Base-by-base conservation (phyloP, 2,797 vertebrate species). In the Periophthalmus magnuspinnatus region DNA sequence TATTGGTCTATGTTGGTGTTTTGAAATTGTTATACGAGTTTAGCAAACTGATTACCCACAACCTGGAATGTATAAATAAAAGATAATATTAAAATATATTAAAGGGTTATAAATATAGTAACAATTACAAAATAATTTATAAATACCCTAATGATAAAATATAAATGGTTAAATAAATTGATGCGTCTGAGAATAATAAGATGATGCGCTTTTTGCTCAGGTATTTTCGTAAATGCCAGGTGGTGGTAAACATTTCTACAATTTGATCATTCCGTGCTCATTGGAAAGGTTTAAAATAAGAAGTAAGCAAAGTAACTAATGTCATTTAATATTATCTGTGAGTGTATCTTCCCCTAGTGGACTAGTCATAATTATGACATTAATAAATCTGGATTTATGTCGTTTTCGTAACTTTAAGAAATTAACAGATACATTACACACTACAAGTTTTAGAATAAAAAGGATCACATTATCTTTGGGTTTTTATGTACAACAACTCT, bases 1-100 rank as follows among this genome's bases (percentile, higher is more conserved):
- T 61, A 61, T 61, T n/a, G 59, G 36, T 61, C 59, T 61, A 61
- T 61, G 19, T 10, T 34, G n/a, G 59, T 61, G 58, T 60, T 9
- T 34, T 59, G 57, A 59, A 33, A 36, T 60, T 19, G 58, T 36
- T 60, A 17, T 32, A 58, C 6, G 28, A 34, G 32, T 59, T 33
- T 5, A 34, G 5, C 56, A 32, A 58, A 32, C 28, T 17, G 14
- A 16, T 22, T 24, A 55, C n/a, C 52, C 21, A 24, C 13, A 58
- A 16, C 7, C 2, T 6, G 28, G 7, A 13, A 33, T 2, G 28
- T 33, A 9, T 24, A 11, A 55, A 58, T 58, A 33, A 16, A 58
- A 33, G 14, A 19, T 11, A 28, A 14, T 57, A 32, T 13, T 16
- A 14, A 57, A 28, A 32, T 32, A 14, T 16, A 57, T 21, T n/a